Conservation (phyloP, 30 jellyfish, hydroid and myxozoan genomes). For the Rhopilema esculentum region DNA sequence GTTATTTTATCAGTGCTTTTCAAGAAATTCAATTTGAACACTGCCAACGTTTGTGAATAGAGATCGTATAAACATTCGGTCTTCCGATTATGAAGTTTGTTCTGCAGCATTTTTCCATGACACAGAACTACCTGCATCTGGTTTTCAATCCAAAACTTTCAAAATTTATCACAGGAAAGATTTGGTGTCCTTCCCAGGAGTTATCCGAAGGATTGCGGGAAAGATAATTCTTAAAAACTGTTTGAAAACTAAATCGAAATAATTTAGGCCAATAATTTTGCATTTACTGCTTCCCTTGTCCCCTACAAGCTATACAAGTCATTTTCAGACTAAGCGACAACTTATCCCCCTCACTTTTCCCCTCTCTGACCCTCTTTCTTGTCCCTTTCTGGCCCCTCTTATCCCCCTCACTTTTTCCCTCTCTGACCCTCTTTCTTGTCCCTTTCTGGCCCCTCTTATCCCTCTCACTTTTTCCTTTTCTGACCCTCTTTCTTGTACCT, state of each 20-base stretch:
- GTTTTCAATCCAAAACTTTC: too few relatives aligned
- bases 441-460: neutral
- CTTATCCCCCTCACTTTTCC: neutral
- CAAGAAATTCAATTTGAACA: too few relatives aligned
- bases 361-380: neutral
- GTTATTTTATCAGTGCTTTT: too few relatives aligned
- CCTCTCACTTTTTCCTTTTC: neutral
- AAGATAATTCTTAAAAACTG: too few relatives aligned
- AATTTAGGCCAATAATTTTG: neutral
- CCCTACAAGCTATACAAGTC: neutral
- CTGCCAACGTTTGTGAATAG: too few relatives aligned
- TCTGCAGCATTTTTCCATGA: too few relatives aligned
- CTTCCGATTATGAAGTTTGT: too few relatives aligned
- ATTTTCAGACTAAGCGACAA: neutral
- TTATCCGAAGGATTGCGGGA: too few relatives aligned
- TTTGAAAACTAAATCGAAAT: neutral
- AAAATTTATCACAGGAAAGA: too few relatives aligned
- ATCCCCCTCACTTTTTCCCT: neutral
- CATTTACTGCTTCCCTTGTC: neutral
- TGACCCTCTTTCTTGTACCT: neutral
- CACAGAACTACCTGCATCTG: too few relatives aligned
- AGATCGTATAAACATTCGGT: too few relatives aligned
- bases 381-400: neutral
- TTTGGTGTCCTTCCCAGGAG: too few relatives aligned
- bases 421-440: neutral